Evolutionary conservation across 2,797 vertebrate species (phyloP).

Genomic region (Macrochelys suwanniensis): DNA sequence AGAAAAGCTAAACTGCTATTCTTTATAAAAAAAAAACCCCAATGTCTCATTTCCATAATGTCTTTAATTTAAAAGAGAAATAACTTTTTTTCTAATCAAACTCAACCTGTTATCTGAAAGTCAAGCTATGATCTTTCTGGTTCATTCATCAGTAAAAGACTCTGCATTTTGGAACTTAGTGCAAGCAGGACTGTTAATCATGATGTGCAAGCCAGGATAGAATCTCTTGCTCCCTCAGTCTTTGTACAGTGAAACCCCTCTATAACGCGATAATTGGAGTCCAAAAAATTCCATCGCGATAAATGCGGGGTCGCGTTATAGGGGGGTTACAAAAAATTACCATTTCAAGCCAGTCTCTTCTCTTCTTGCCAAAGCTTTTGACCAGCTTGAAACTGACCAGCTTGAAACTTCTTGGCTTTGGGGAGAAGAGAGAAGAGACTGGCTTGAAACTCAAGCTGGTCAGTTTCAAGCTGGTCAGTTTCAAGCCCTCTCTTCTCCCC

Average conservation of each 20-base stretch:
- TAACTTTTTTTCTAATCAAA: background rate
- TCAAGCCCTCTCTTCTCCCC: too few species aligned
- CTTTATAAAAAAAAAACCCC: background rate
- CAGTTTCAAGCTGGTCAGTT: too few species aligned
- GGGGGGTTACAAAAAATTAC: too few species aligned
- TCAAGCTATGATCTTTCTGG: background rate
- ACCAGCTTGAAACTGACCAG: too few species aligned
- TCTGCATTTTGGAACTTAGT: background rate
- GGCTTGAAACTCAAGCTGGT: too few species aligned
- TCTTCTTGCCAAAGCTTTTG: too few species aligned
- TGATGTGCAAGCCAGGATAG: background rate
- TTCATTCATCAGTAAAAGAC: background rate
- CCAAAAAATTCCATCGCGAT: too few species aligned
- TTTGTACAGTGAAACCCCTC: background rate
- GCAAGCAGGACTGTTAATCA: background rate
- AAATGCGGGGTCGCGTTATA: too few species aligned
- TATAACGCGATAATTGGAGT: too few species aligned
- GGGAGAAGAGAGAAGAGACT: too few species aligned
- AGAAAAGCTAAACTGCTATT: background rate
- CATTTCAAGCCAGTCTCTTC: too few species aligned
- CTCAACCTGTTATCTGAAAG: background rate
- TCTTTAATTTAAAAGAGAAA: background rate
- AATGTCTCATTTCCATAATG: background rate
- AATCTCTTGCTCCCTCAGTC: accelerated
- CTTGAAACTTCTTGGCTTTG: too few species aligned